Conservation (phyloP, 2,797 vertebrate genomes). For the Crypturellus tataupa region DNA sequence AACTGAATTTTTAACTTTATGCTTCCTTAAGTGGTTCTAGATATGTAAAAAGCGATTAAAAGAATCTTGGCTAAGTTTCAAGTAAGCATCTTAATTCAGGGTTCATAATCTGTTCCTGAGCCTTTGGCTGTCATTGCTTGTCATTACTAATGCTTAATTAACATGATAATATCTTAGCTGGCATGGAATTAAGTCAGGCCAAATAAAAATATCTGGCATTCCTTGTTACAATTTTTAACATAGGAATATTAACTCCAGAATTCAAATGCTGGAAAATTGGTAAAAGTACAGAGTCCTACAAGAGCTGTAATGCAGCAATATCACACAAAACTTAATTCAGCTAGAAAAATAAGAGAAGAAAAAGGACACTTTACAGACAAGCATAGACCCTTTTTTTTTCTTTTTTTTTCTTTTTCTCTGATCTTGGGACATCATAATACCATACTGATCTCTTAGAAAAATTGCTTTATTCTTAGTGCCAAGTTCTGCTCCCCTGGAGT, state of each 20-base stretch:
- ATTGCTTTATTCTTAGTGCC: not conserved
- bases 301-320: not conserved
- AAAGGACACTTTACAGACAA: not conserved
- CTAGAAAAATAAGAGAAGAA: not conserved
- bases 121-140: not conserved
- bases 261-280: not conserved
- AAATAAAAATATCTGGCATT: not conserved
- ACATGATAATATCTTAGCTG: not conserved
- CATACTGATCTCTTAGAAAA: not conserved
- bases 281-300: not conserved
- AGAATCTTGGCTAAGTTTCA: not conserved
- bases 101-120: not conserved
- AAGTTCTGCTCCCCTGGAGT: not conserved
- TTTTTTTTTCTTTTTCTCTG: not conserved
- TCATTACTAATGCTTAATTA: slow-evolving; percentile 20
- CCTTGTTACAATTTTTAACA: not conserved
- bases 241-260: not conserved
- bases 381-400: not conserved
- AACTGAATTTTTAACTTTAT: not conserved
- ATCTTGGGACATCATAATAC: not conserved
- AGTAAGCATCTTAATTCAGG: slow-evolving; percentile 4
- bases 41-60: not conserved
- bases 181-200: not conserved
- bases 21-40: not conserved
- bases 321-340: not conserved